Base-by-base conservation (phyloP, 2,888 invertebrate species). In the Eretmocerus hayati region DNA sequence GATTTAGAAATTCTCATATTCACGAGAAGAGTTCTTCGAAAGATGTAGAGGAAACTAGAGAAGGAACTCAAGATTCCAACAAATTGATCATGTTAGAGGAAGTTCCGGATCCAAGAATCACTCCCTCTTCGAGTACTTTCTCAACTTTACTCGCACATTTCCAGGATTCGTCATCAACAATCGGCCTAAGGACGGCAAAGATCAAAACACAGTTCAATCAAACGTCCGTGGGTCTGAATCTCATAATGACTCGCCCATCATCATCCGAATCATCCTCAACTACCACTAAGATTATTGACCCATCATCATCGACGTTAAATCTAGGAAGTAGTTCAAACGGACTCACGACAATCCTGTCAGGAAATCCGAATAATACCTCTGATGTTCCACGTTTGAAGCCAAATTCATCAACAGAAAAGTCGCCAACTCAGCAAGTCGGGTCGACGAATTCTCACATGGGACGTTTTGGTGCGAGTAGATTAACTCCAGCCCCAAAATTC, bases 111-210 rank as follows among this genome's bases (percentile, higher is more conserved):
- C n/a, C n/a, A n/a, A n/a, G n/a, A n/a, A n/a, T n/a, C n/a, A n/a
- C n/a, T n/a, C n/a, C n/a, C 58, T 59, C 55, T 44, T 53, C 59
- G 42, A 63, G 60, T 53, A 58, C 62, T 55, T 58, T 49, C 61
- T 64, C 69, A 69, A 66, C 59, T 64, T 48, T 62, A 61, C 58
- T 69, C 70, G 62, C 62, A 63, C 66, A 53, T 71, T 71, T 71
- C 60, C 71, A 71, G 71, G 69, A 66, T 60, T 58, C 64, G 54
- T 65, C 64, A 56, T 59, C 64, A 60, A 53, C 66, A 69, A 70
- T 64, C 62, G 67, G 69, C 67, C 71, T 71, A 71, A 59, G 62
- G 70, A 71, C 69, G 69, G 70, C 67, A 63, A 63, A 62, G 65
- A 57, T 58, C 54, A 61, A 59, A 56, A 58, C 55, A 33, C 62